Evolutionary conservation across 2,113 vertebrate species (phyloP), one percentile per base, ranked within the genome.

Genomic region (Podarcis cretensis): DNA sequence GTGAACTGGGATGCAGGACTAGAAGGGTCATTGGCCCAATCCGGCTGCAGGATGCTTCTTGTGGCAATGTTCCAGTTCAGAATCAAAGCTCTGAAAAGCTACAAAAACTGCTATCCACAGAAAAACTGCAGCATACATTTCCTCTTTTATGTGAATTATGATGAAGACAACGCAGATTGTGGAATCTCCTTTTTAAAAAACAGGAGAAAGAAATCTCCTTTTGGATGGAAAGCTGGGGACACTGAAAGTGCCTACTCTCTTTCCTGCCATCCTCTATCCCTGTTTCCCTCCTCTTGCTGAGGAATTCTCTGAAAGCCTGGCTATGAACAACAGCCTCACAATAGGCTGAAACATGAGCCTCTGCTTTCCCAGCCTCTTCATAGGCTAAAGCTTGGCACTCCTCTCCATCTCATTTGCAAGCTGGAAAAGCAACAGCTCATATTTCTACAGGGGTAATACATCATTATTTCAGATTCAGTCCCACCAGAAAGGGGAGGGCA

Each of bases 401-500:
- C 91, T 94, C 92, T 93, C 94, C 87, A 92, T 87, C 90, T 93
- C 92, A 57, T 89, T 1, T 84, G 81, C 75, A 89, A 71, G 75
- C 48, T 73, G 93, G 87, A 90, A 92, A 95, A 93, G 94, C 93
- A 83, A 81, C 94, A 92, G 92, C 92, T 96, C 94, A 90, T 84
- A 92, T 96, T 95, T 95, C 95, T 13, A 73, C 30, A 95, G 90
- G 87, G 77, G 85, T 37, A 91, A 90, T 35, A 77, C 92, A 93
- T 91, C 87, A 91, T 90, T 89, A 83, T 76, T 37, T 93, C 84
- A 91, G 85, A 84, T 94, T 92, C 65, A 9, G 59, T 88, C 30
- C 18, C 30, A 32, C 57, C 27, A n/a, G n/a, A 5, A n/a, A 48
- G 18, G 13, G 14, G 18, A 32, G 71, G 71, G 30, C 6, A 25